Evolutionary conservation across 2,888 invertebrate genomes (phyloP).

Genomic region (Lottia scabra): DNA sequence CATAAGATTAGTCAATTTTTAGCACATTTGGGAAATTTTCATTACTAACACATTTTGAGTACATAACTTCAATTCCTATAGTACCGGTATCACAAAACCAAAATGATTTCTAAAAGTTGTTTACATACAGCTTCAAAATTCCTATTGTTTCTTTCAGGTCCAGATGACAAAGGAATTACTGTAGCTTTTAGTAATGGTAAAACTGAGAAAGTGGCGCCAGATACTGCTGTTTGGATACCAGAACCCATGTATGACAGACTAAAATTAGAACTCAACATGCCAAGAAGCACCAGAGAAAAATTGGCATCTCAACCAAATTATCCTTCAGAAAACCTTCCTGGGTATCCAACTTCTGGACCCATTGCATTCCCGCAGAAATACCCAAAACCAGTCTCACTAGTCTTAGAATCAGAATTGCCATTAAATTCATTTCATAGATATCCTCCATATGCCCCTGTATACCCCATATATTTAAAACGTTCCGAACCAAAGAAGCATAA

Average conservation of each 20-base stretch:
- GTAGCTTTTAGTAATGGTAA: conserved; percentile 65
- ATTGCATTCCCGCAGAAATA: conserved; percentile 54
- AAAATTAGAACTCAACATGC: conserved; percentile 63
- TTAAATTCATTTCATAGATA: conserved; percentile 46
- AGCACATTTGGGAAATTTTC: too few species aligned
- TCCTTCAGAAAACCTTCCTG: conserved; percentile 55
- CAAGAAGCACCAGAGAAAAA: conserved; percentile 57
- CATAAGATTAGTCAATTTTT: too few species aligned
- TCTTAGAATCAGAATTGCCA: conserved; percentile 42
- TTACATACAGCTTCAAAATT: too few species aligned
- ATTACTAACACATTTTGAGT: too few species aligned
- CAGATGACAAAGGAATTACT: conserved; percentile 56
- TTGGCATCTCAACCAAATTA: conserved; percentile 56
- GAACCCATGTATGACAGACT: conserved; percentile 62
- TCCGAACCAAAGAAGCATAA: conserved; percentile 11
- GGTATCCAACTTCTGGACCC: conserved; percentile 64
- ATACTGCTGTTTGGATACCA: conserved; percentile 66
- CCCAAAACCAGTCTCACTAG: conserved; percentile 46
- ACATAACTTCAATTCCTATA: too few species aligned
- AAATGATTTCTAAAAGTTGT: too few species aligned
- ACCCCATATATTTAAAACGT: conserved; percentile 15
- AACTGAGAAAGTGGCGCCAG: conserved; percentile 50
- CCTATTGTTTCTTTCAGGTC: conserved; percentile 40
- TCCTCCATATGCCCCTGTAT: conserved; percentile 32
- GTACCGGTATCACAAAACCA: too few species aligned